Base-by-base conservation (phyloP, 92 coral and sea anemone genomes). In the Zoanthus solanderi region DNA sequence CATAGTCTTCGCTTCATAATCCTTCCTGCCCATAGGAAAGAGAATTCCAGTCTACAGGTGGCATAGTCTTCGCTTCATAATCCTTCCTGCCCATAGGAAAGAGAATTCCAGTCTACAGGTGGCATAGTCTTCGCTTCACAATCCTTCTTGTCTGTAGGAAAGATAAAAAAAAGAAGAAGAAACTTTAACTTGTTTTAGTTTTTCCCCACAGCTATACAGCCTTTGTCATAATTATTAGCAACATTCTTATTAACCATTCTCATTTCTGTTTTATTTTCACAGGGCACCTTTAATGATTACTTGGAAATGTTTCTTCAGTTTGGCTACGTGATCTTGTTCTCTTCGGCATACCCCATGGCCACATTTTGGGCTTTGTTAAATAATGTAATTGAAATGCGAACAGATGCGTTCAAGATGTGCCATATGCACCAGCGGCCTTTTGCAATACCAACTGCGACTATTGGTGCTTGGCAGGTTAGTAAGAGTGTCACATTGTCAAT, bases 271-370 rank as follows among this genome's bases (percentile, higher is more conserved):
- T 76, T 73, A 10, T 83, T 73, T 7, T 82, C 34, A n/a, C 79
- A 97, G 99, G 97, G 98, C 66, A 94, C 98, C 32, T 97, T 97
- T 89, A 93, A 90, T 58, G 99, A 97, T 75, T 97, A 97, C 78
- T 75, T 97, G 93, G 99, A 97, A 71, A 93, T 97, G 86, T 97
- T 97, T 68, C 92, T 97, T 31, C 99, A 97, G 96, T 97, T 97
- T 95, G 99, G 99, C 15, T 97, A 97, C 92, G 96, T 97, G 17
- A 95, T 97, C 71, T 90, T 97, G 57, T 97, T 97, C 87, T 97
- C 99, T 3, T 97, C 99, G 30, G 99, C 96, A 12, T 97, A 97
- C 78, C 99, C 99, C 58, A 97, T 97, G 99, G 99, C 99, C 17
- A 92, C 99, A 7, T 97, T 97, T 80, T 97, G 99, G 99, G 95